phyloP scores from a whole-genome alignment of 2,113 vertebrate genomes.

The Scomber japonicus region DNA sequence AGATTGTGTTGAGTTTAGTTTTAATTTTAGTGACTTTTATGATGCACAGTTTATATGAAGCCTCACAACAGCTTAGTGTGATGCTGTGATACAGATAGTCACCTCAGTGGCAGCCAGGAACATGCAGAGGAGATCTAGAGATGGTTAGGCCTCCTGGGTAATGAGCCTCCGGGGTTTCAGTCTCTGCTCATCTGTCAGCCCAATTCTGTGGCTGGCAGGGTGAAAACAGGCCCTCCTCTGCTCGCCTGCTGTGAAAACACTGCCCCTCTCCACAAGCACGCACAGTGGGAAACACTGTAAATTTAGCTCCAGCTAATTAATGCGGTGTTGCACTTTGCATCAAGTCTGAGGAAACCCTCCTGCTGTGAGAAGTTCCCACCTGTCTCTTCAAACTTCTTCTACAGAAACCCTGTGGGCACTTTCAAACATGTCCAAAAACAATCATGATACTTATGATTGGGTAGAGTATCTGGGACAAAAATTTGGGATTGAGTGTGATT shows the following conservation, averaged over 20 bases:
- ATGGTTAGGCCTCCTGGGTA: conserved; percentile 51
- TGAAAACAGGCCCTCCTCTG: conserved; percentile 24
- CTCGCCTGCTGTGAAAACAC: conserved; percentile 41
- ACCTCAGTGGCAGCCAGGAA: conserved; percentile 33
- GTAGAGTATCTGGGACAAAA: conserved; percentile 6
- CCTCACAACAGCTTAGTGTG: conserved; percentile 17
- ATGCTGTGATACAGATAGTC: conserved; percentile 4
- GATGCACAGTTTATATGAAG: not conserved
- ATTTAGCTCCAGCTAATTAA: conserved; percentile 66
- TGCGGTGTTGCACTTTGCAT: conserved; percentile 50
- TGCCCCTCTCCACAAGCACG: conserved; percentile 13
- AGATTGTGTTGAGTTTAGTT: not conserved
- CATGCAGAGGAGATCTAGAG: conserved; percentile 20
- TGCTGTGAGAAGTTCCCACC: conserved; percentile 39
- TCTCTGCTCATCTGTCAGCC: conserved; percentile 53
- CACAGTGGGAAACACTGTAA: conserved; percentile 39
- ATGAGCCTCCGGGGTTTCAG: conserved; percentile 56
- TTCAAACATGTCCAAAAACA: conserved; percentile 33
- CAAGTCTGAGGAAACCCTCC: conserved; percentile 3
- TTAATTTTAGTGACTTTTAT: conserved; percentile 6
- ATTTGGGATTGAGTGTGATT: not conserved
- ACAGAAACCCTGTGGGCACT: not conserved
- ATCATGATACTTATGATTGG: conserved; percentile 16
- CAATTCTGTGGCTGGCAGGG: conserved; percentile 58
- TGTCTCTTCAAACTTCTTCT: conserved; percentile 28